Evolutionary conservation across 2,888 invertebrate species (phyloP).

Genomic region (Synergus itoensis): DNA sequence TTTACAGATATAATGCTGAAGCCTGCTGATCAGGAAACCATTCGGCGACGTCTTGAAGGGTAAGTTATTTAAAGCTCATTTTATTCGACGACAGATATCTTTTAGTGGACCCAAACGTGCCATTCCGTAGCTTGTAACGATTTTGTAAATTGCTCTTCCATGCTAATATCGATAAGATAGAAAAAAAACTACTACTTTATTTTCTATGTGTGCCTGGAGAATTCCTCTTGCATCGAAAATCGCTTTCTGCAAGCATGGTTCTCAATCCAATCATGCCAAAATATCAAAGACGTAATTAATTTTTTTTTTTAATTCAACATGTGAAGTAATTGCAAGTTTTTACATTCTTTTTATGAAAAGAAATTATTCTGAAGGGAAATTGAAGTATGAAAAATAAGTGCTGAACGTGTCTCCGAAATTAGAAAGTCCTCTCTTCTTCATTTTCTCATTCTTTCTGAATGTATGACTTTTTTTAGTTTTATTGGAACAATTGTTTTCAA

Average conservation of each 20-base stretch:
- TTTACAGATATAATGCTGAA: neutral
- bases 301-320: neutral
- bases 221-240: constrained; percentile 65
- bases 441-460: too few species aligned
- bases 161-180: constrained; percentile 75
- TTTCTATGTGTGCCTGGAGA: constrained; percentile 63
- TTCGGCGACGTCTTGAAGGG: constrained; percentile 19
- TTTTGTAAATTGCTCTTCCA: constrained; percentile 76
- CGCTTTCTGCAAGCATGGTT: constrained; percentile 51
- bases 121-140: constrained; percentile 71
- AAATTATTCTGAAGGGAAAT: too few species aligned
- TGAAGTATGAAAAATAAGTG: too few species aligned
- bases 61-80: constrained; percentile 69
- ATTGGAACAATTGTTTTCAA: too few species aligned
- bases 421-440: too few species aligned
- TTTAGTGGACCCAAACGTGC: constrained; percentile 72
- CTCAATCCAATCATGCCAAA: neutral
- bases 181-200: constrained; percentile 58
- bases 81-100: constrained; percentile 70
- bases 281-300: constrained; percentile 17
- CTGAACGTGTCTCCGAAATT: too few species aligned
- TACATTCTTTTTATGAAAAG: too few species aligned
- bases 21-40: constrained; percentile 2
- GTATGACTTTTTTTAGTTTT: too few species aligned
- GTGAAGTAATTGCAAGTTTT: too few species aligned